Evolutionary conservation across 1,140 invertebrate species (phyloP), one percentile per base, ranked within the genome.

Genomic region (Tachypleus tridentatus): DNA sequence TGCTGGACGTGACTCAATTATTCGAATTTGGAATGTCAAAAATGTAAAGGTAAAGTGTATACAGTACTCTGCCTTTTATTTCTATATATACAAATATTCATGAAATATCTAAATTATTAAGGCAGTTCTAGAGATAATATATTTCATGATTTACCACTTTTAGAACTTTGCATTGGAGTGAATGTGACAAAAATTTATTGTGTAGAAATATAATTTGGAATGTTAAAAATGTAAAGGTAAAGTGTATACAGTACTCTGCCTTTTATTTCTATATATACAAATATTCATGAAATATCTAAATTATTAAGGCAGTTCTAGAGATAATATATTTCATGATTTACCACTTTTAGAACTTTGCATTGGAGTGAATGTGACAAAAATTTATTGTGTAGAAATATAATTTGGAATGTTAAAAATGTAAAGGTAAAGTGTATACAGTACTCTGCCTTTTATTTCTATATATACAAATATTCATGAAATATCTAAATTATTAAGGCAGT

Each of bases 1-100:
- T 1, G 97, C 96, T 65, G 96, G 95, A n/a, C 82, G 95, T 67
- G 97, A 99, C 80, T 93, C 93, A 57, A 97, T 98, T 69, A 97
- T 99, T 72, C 83, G 97, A 63, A 95, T 97, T 75, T 98, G 96
- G 93, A 93, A 97, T 72, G 68, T 73, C 48, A 66, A 76, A 61
- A 65, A 66, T 70, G 58, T 64, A 51, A 67, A 67, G 63, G 66
- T 67, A 60, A 4, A 11, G 47, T 11, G n/a, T n/a, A 9, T 57
- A 11, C 51, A 5, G 4, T 50, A 49, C 48, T 64, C 59, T 59
- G 50, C 57, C 10, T 57, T 60, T 59, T 47, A 57, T 56, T 51
- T 48, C 11, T 60, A 29, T 29, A 29, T 2, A 29, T 29, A 29
- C 29, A 29, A 29, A 29, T 29, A 29, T 29, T 29, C 29, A 29